Evolutionary conservation across 1,140 invertebrate species (phyloP), one percentile per base, ranked within the genome.

Genomic region (Aphelenchoides besseyi): DNA sequence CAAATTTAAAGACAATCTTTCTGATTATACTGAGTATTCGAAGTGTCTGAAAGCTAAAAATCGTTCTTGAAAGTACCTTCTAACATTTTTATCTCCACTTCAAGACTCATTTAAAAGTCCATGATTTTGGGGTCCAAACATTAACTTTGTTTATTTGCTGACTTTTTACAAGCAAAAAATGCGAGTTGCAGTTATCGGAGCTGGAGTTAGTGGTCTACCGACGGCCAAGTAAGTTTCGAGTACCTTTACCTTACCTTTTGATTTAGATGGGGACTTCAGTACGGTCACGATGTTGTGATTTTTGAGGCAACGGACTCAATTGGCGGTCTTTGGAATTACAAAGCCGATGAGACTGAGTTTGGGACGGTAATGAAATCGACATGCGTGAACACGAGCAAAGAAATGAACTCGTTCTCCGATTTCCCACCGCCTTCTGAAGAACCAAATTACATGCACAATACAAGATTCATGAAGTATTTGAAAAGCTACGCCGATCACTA

Each of bases 341-440:
- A 73, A 30, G n/a, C 23, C 29, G 68, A 73, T 2, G 72, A 77
- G 28, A 69, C 68, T 29, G 61, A 69, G 64, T 71, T 41, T 26
- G n/a, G 77, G 0, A 85, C 84, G 0, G 85, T 86, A 0, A 83
- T 85, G 81, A 82, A 82, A 48, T 79, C 79, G 8, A 86, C 85
- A 1, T 77, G 87, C 2, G 85, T 86, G 66, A 87, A 88, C 73
- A 85, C 86, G 0, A 86, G 84, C 68, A 88, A 88, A 72, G 87
- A 87, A 74, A 83, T 88, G 79, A 86, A 85, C 76, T 78, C 82
- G 0, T 88, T 82, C 78, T 85, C 84, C 62, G 87, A 88, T 74
- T 88, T 85, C 69, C 86, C 86, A 1, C 85, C 85, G 1, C 84
- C 86, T 1, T 67, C 62, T 5, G 79, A 86, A 8, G 84, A 72